Evolutionary conservation across 2,113 vertebrate genomes (phyloP).

Genomic region (Atrichornis clamosus): DNA sequence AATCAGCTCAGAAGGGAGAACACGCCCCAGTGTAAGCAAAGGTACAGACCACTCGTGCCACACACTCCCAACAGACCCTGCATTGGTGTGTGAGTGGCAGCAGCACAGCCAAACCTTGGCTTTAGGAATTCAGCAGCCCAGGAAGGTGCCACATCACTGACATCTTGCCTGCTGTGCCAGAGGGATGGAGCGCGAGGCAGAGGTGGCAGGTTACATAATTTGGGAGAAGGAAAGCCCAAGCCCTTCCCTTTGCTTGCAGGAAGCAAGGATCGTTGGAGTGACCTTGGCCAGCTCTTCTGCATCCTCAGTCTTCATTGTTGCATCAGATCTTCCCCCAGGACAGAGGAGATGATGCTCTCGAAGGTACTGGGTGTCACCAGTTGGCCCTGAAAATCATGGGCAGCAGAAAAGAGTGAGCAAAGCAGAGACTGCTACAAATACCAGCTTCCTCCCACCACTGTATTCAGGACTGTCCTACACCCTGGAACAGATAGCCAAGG

Average conservation of each 20-base stretch:
- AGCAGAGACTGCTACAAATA: background rate
- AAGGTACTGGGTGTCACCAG: background rate
- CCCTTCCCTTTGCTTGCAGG: background rate
- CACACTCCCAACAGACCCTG: rapidly evolving
- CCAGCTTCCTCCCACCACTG: background rate
- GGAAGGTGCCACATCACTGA: background rate
- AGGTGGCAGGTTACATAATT: background rate
- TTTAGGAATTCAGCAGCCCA: background rate
- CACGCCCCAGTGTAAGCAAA: background rate
- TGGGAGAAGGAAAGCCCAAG: background rate
- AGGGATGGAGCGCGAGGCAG: background rate
- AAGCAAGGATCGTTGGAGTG: background rate
- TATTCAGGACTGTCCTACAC: background rate
- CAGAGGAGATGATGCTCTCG: background rate
- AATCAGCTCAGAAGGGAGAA: background rate
- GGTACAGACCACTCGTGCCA: rapidly evolving
- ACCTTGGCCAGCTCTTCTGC: background rate
- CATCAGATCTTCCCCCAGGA: background rate
- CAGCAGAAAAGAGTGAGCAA: background rate
- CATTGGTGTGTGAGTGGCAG: rapidly evolving
- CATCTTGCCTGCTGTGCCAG: background rate
- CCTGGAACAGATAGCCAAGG: background rate
- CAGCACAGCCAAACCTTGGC: background rate
- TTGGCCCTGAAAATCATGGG: background rate
- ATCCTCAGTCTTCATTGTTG: background rate